Evolutionary conservation across 2,113 vertebrate genomes (phyloP), one percentile per base, ranked within the genome.

Genomic region (Acanthochromis polyacanthus): DNA sequence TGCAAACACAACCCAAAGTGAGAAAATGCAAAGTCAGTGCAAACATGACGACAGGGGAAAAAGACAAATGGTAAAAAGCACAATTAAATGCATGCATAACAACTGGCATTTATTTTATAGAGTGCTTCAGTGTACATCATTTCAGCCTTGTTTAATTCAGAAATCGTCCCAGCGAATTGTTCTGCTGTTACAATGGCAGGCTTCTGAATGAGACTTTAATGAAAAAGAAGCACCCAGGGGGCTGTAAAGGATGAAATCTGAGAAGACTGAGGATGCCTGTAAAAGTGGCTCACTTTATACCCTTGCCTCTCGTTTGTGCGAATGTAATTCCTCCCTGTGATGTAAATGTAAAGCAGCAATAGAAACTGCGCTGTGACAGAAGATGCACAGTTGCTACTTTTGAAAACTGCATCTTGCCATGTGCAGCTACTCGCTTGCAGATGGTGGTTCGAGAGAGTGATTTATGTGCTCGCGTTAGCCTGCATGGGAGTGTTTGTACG

Each of bases 181-280:
- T 52, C 65, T 69, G 63, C 45, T 3, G n/a, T 65, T 77, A 61
- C 79, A 75, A 82, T 65, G 5, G 63, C 23, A 25, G 65, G 11
- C 76, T 56, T 75, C 71, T 88, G 80, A 89, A 86, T 84, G 73
- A 81, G 82, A 81, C 65, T 89, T 80, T 84, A 83, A 89, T 86
- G 59, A 77, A 87, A 91, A 78, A 72, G 77, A 81, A 58, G 78
- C 40, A 75, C 66, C 75, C 68, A 38, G 79, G 70, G 67, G 76
- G 83, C 73, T 71, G 71, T 85, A 64, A 80, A 75, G 82, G 84
- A 78, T 82, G 72, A 86, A 84, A 78, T 30, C 56, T 60, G 71
- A 88, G 70, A 77, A 83, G 77, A 71, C 46, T 77, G 81, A 82
- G 72, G 66, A 66, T 78, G 74, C 75, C 67, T 79, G 76, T 86